These are phyloP conservation scores for Liodrosophila aerea DNA, from an alignment of 2,888 invertebrate genomes.

Conservation along the genomic window DNA sequence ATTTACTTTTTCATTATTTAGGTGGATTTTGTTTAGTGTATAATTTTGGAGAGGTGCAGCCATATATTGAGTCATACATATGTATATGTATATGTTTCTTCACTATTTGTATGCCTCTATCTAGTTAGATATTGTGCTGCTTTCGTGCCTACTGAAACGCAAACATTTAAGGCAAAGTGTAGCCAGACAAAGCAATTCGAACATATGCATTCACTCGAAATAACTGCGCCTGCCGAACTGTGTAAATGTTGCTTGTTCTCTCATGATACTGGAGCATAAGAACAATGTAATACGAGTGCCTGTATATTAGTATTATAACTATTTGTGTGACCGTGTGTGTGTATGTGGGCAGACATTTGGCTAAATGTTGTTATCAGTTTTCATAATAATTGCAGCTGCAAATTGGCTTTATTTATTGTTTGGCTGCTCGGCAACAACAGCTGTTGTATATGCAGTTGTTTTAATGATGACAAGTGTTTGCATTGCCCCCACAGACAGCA, in stretches of 20 bases:
- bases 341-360: slow-evolving; percentile 22
- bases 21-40: no score
- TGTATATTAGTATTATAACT: neutral
- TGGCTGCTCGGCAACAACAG: slow-evolving; percentile 50
- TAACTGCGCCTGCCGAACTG: slow-evolving; percentile 16
- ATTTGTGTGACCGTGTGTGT: slow-evolving; percentile 13
- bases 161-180: neutral
- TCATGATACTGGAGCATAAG: neutral
- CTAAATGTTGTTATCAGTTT: slow-evolving; percentile 65
- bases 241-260: slow-evolving; percentile 5
- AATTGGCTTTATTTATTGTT: slow-evolving; percentile 75
- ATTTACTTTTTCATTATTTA: no score
- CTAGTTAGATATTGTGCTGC: no score
- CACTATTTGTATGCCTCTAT: no score
- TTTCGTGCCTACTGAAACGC: neutral
- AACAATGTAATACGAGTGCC: neutral
- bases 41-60: no score
- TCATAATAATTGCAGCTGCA: slow-evolving; percentile 76
- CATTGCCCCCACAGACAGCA: slow-evolving; percentile 48
- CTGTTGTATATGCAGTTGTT: slow-evolving; percentile 61
- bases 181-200: slow-evolving; percentile 16
- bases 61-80: no score
- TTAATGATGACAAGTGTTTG: slow-evolving; percentile 78
- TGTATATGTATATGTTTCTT: no score
- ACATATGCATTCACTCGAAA: slow-evolving; percentile 29